phyloP scores from a whole-genome alignment of 2,797 vertebrate species.

The Megalops cyprinoides region DNA sequence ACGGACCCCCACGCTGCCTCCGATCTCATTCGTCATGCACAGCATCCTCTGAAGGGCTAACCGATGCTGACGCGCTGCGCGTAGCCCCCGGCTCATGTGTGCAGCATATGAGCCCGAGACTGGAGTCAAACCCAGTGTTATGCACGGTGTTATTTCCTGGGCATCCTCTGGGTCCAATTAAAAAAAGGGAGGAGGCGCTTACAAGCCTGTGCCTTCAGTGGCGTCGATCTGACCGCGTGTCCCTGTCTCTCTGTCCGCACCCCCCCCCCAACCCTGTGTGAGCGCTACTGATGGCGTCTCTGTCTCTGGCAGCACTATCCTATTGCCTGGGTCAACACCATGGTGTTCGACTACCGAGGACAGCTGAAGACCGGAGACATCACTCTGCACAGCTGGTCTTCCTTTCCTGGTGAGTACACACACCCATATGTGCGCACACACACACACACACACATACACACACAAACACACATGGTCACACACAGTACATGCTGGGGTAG shows the following conservation, averaged over 20 bases:
- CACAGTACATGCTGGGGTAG: not conserved
- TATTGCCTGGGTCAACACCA: conserved; percentile 98
- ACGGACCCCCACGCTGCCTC: not conserved
- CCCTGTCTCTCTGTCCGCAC: not conserved
- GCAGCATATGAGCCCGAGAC: not conserved
- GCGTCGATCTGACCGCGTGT: not conserved
- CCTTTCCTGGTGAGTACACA: conserved; percentile 88
- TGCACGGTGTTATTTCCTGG: not conserved
- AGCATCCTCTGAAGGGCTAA: not conserved
- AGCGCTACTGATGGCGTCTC: not conserved
- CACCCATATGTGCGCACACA: not conserved
- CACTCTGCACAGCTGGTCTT: conserved; percentile 93
- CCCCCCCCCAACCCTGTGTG: too few relatives aligned
- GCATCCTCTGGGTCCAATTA: not conserved
- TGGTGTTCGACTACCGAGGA: conserved; percentile 99
- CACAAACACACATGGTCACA: not conserved
- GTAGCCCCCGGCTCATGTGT: too few relatives aligned
- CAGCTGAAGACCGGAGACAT: conserved; percentile 90
- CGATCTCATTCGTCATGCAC: not conserved
- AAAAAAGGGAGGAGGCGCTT: too few relatives aligned
- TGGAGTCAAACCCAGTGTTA: not conserved
- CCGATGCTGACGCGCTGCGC: not conserved
- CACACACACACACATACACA: not conserved
- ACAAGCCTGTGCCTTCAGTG: not conserved
- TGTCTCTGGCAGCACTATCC: conserved; percentile 86